Evolutionary conservation across 2,797 vertebrate genomes (phyloP), one percentile per base, ranked within the genome.

Genomic region (Crocodylus rhombifer): DNA sequence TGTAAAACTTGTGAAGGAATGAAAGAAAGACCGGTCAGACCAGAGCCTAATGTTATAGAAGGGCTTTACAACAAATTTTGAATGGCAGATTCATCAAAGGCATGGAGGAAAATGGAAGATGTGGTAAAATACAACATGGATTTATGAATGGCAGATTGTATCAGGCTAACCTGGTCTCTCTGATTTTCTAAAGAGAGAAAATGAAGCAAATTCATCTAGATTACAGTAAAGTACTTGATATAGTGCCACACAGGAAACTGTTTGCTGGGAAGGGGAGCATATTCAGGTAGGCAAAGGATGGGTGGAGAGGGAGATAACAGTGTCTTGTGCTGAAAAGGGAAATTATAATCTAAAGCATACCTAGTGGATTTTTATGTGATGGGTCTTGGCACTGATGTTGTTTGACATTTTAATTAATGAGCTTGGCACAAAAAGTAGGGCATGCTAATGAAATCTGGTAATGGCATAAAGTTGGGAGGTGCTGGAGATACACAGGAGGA

Each of bases 401-500:
- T 94, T 93, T 95, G 95, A 94, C 0, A 14, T 58, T 87, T 92
- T 84, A 42, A 77, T 96, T 97, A 95, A 96, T 95, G 87, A 96
- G 91, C 87, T 91, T 89, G 87, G 86, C 84, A 94, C 82, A 94
- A 94, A 95, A 94, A 96, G 77, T 89, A 91, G 84, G 81, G 85
- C 23, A 87, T 85, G 95, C 92, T 81, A 88, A 92, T 94, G 93
- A 94, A 96, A 96, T 93, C 90, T 96, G 90, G 95, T 93, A 95
- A 94, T 95, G 91, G 93, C 75, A 93, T 87, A 88, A 94, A 97
- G 95, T 96, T 97, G 91, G 92, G 94, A 95, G 92, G 94, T 92
- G 89, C 91, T 94, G 64, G 86, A 93, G 96, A 97, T 95, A 96
- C 93, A 96, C 95, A 95, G 26, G 92, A 97, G 95, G 96, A 97